Conservation (phyloP, 1,140 invertebrate species). For the Calosoma granatense region DNA sequence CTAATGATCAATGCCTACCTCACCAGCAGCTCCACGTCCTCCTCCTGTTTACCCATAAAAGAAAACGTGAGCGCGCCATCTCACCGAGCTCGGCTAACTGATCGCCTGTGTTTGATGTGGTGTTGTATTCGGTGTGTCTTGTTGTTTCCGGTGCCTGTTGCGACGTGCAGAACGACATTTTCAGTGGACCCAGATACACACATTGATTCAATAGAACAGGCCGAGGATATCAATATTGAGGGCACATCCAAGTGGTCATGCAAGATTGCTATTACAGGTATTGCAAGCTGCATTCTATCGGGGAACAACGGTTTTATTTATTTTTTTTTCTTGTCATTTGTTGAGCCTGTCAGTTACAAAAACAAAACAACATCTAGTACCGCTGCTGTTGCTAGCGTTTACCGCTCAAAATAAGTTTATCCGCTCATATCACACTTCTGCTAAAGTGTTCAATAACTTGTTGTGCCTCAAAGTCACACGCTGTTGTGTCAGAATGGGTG, state of each 20-base stretch:
- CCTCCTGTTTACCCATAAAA: no score
- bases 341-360: not conserved
- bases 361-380: no score
- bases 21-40: no score
- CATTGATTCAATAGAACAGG: slow-evolving; percentile 96
- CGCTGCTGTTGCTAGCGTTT: no score
- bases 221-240: slow-evolving; percentile 95
- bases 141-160: slow-evolving; percentile 44
- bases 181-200: slow-evolving; percentile 96
- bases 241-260: slow-evolving; percentile 99
- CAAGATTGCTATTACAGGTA: slow-evolving; percentile 98
- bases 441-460: no score
- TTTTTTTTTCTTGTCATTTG: slow-evolving; percentile 10
- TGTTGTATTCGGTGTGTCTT: slow-evolving; percentile 32
- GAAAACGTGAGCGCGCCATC: no score
- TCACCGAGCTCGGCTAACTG: no score
- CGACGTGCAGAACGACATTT: slow-evolving; percentile 77
- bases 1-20: no score
- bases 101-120: slow-evolving; percentile 14
- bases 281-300: slow-evolving; percentile 36
- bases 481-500: no score
- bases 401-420: no score
- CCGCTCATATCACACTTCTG: no score
- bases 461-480: no score
- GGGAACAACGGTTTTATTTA: slow-evolving; percentile 19